Evolutionary conservation across 2,113 vertebrate species (phyloP).

Genomic region (Salvator merianae): DNA sequence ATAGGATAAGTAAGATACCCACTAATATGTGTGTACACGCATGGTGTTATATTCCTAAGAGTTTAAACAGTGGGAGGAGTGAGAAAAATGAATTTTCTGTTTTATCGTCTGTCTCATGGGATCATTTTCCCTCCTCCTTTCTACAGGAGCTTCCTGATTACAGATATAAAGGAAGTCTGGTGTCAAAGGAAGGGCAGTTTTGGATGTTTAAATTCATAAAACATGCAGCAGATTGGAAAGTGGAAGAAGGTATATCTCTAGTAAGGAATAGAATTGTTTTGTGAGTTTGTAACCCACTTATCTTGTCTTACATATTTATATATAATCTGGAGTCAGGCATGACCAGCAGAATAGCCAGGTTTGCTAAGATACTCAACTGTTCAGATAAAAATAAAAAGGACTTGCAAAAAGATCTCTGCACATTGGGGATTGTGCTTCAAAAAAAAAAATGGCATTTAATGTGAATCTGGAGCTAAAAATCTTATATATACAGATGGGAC

Average conservation of each 20-base stretch:
- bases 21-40: conserved; percentile 65
- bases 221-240: neutral
- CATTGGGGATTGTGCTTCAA: no score
- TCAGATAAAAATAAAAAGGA: no score
- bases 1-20: conserved; percentile 45
- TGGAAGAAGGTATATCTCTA: neutral
- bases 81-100: neutral
- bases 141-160: fast-evolving
- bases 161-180: neutral
- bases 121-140: fast-evolving
- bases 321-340: no score
- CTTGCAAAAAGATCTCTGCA: no score
- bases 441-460: no score
- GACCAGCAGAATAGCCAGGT: no score
- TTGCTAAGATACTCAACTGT: no score
- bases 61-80: conserved; percentile 50
- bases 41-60: conserved; percentile 30
- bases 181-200: neutral
- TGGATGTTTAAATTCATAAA: neutral
- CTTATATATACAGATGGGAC: no score
- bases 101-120: fast-evolving
- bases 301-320: neutral
- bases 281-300: neutral
- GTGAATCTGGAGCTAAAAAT: no score
- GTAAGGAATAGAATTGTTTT: neutral